Evolutionary conservation across 2,797 vertebrate species (phyloP).

Genomic region (Melanotaenia maccullochi): DNA sequence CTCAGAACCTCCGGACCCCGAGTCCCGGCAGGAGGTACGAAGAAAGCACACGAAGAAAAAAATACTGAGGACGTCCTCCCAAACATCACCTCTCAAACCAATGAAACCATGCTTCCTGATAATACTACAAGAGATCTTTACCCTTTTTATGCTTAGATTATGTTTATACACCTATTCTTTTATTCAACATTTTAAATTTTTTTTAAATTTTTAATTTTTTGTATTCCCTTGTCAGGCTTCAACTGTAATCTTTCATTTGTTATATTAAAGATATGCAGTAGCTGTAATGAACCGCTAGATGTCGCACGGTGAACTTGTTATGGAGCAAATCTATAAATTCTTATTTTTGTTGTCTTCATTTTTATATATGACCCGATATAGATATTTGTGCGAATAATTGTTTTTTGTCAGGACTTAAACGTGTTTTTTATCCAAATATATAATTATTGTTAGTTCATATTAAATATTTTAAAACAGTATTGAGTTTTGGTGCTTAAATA

Average conservation of each 20-base stretch:
- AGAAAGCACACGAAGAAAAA: conserved; percentile 3
- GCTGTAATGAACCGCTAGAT: conserved; percentile 46
- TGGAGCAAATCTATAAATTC: background rate
- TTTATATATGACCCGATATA: background rate
- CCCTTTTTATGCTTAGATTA: too few species aligned
- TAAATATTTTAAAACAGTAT: background rate
- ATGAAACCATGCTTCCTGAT: background rate
- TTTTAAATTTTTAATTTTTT: too few species aligned
- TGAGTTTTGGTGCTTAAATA: background rate
- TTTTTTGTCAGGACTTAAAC: background rate
- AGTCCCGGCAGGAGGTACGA: conserved; percentile 21
- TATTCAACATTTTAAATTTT: too few species aligned
- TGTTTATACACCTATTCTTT: background rate
- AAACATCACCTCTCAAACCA: background rate
- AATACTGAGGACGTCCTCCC: background rate
- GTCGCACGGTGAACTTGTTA: conserved; percentile 25
- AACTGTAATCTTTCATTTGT: too few species aligned
- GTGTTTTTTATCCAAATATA: background rate
- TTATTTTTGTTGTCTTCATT: background rate
- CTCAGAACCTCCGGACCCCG: conserved; percentile 25
- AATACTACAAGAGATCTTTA: background rate
- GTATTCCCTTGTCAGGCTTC: too few species aligned
- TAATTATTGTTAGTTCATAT: background rate
- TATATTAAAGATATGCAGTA: background rate
- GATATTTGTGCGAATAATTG: background rate